Conservation (phyloP, 2,888 invertebrate genomes). For the Bibio marci region DNA sequence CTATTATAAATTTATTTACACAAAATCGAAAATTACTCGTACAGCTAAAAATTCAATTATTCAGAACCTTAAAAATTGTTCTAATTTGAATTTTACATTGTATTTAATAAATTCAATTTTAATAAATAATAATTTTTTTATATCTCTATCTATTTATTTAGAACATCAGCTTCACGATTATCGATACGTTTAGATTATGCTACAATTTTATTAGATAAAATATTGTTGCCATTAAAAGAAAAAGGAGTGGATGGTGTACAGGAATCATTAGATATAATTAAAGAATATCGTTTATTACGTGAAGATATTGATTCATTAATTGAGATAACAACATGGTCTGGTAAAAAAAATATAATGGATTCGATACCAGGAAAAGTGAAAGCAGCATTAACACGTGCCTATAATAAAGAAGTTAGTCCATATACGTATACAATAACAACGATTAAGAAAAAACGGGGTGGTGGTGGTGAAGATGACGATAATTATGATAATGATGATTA, state of each 20-base stretch:
- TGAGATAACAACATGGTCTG: slow-evolving; percentile 76
- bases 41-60: no score
- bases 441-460: slow-evolving; percentile 41
- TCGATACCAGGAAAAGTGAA: slow-evolving; percentile 70
- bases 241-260: slow-evolving; percentile 54
- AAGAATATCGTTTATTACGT: slow-evolving; percentile 67
- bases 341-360: slow-evolving; percentile 55
- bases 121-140: no score
- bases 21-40: no score
- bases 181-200: slow-evolving; percentile 80
- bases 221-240: slow-evolving; percentile 58
- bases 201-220: slow-evolving; percentile 53
- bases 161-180: slow-evolving; percentile 62
- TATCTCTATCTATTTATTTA: slow-evolving; percentile 20
- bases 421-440: slow-evolving; percentile 60
- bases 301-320: slow-evolving; percentile 84
- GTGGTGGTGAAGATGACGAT: slow-evolving; percentile 21
- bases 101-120: no score
- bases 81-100: no score
- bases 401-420: slow-evolving; percentile 68
- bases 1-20: no score
- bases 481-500: slow-evolving; percentile 21
- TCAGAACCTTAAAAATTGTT: no score
- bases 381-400: slow-evolving; percentile 80
- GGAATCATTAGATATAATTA: slow-evolving; percentile 53